These are phyloP conservation scores for Lasioglossum zephyrum DNA, from an alignment of 2,888 invertebrate species.

Conservation along the genomic window DNA sequence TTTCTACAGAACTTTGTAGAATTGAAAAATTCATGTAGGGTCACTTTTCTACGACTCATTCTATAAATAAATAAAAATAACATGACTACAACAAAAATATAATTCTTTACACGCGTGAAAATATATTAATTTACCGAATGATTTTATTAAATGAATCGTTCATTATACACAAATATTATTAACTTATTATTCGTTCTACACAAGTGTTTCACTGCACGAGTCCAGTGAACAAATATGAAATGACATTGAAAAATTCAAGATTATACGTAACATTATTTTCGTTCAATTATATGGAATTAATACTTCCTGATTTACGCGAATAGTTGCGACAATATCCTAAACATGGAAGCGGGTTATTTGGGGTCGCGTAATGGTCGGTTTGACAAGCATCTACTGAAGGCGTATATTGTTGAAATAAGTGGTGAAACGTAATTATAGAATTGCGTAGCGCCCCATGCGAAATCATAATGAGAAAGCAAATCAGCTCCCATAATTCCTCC, in stretches of 20 bases:
- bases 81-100: too few relatives aligned
- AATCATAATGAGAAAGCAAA: background rate
- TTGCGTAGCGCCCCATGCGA: background rate
- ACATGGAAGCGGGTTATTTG: background rate
- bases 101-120: too few relatives aligned
- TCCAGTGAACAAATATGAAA: background rate
- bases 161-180: too few relatives aligned
- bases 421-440: background rate
- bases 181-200: too few relatives aligned
- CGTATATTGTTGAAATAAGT: background rate
- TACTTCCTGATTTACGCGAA: background rate
- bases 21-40: too few relatives aligned
- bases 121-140: background rate
- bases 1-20: background rate
- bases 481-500: slow-evolving; percentile 9
- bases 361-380: background rate
- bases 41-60: too few relatives aligned
- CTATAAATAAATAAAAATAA: background rate
- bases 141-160: too few relatives aligned
- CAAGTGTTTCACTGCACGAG: too few relatives aligned
- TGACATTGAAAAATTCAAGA: background rate
- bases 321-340: background rate
- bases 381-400: background rate
- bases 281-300: background rate
- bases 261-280: background rate